Conservation (phyloP, 2,113 vertebrate species). For the Tiliqua scincoides region DNA sequence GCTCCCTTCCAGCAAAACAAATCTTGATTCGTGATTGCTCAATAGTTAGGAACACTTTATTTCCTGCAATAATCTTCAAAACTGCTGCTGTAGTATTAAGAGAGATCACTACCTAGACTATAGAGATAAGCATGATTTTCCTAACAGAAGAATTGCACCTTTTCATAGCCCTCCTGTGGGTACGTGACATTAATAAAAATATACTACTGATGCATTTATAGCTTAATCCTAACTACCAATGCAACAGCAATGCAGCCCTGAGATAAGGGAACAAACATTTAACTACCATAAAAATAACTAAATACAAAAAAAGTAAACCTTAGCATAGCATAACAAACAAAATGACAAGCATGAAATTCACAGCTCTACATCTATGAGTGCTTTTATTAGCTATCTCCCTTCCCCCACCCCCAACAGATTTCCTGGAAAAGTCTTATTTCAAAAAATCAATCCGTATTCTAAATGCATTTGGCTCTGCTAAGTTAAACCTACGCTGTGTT, state of each 20-base stretch:
- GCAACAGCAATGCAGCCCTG: too few relatives aligned
- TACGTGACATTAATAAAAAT: too few relatives aligned
- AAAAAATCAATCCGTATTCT: too few relatives aligned
- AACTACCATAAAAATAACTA: background rate
- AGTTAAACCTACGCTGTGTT: slow-evolving; percentile 85
- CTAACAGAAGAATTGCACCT: background rate
- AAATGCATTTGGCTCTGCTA: background rate
- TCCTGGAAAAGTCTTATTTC: background rate
- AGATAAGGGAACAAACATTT: too few relatives aligned
- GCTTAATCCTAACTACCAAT: too few relatives aligned
- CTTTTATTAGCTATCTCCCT: background rate
- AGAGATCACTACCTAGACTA: background rate
- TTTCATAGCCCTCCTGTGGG: too few relatives aligned
- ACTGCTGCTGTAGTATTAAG: background rate
- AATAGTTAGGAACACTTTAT: background rate
- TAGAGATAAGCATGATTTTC: background rate
- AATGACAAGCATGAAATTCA: background rate
- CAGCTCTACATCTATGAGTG: background rate
- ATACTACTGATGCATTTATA: too few relatives aligned
- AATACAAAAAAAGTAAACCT: background rate
- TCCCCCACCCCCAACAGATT: background rate
- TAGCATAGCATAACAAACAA: background rate
- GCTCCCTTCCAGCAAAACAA: too few relatives aligned
- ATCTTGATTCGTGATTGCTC: background rate
- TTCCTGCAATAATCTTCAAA: background rate